Percentiles rank a stretch among this genome's conserved stretches.
These are phyloP conservation scores for Poeciliopsis paucimaculata DNA, from an alignment of 2,797 vertebrate species.

Conservation along the genomic window DNA sequence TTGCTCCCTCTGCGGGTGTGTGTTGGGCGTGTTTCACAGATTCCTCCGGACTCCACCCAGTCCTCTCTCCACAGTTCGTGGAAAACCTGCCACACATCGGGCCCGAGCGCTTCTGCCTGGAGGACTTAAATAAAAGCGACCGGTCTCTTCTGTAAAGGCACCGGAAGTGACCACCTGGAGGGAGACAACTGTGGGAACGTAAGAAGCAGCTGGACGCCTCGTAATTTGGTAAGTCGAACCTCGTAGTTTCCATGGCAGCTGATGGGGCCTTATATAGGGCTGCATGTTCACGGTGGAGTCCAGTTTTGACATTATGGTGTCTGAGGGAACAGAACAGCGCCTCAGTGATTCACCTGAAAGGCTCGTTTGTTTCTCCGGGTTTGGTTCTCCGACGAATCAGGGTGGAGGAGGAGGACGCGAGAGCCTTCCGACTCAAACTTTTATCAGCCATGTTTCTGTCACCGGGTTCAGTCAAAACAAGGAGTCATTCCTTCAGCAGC, in stretches of 20 bases:
- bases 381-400: not conserved
- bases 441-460: not conserved
- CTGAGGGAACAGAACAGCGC: not conserved
- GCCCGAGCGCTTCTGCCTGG: not conserved
- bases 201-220: not conserved
- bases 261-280: too few species aligned
- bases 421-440: not conserved
- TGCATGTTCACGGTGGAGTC: not conserved
- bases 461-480: not conserved
- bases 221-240: constrained; percentile 7
- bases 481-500: not conserved
- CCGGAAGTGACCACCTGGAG: not conserved
- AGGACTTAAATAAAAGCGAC: not conserved
- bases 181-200: not conserved
- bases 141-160: not conserved
- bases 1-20: not conserved
- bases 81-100: constrained; percentile 38
- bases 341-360: not conserved
- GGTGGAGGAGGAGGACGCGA: not conserved
- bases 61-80: constrained; percentile 28
- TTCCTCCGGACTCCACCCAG: constrained; percentile 66
- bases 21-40: constrained; percentile 27
- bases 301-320: not conserved
- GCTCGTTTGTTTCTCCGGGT: not conserved
- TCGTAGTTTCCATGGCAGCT: not conserved